Conservation (phyloP, 2,888 invertebrate species). For the Callyntrura guangdongensis region DNA sequence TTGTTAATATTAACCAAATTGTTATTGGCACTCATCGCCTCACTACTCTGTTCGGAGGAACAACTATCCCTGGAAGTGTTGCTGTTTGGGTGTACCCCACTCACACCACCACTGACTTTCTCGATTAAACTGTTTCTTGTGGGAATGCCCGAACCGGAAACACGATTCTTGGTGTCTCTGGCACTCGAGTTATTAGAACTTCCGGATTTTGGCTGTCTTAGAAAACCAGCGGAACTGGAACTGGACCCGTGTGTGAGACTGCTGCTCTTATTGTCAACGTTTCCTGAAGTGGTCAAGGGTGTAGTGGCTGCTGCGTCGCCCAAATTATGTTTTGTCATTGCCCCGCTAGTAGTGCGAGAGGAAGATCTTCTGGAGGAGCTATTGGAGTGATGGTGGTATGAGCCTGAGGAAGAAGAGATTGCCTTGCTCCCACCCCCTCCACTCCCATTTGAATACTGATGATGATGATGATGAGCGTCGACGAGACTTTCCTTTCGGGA, state of each 20-base stretch:
- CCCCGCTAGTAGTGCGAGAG: conserved; percentile 37
- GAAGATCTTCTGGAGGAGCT: conserved; percentile 57
- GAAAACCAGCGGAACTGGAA: conserved; percentile 78
- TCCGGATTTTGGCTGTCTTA: conserved; percentile 80
- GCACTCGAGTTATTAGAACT: conserved; percentile 56
- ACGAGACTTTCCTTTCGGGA: conserved; percentile 73
- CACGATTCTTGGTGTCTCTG: conserved; percentile 81
- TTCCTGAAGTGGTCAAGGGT: background rate
- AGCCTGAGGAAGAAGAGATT: conserved; percentile 29
- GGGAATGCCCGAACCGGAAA: conserved; percentile 83
- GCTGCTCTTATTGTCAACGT: background rate
- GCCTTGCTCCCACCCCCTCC: conserved; percentile 25
- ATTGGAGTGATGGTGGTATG: conserved; percentile 27
- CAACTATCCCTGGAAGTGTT: background rate
- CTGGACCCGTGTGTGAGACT: background rate
- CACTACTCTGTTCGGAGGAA: conserved; percentile 50
- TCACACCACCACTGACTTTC: background rate
- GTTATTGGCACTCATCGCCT: conserved; percentile 62
- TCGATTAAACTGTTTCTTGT: conserved; percentile 83
- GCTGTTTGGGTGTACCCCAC: too few species aligned
- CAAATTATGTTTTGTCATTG: conserved; percentile 43
- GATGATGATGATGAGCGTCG: conserved; percentile 32
- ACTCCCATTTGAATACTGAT: conserved; percentile 68
- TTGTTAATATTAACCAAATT: conserved; percentile 55
- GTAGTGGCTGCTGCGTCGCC: background rate